These are phyloP conservation scores for Baronia brevicornis DNA, from an alignment of 2,888 invertebrate genomes.

Conservation along the genomic window DNA sequence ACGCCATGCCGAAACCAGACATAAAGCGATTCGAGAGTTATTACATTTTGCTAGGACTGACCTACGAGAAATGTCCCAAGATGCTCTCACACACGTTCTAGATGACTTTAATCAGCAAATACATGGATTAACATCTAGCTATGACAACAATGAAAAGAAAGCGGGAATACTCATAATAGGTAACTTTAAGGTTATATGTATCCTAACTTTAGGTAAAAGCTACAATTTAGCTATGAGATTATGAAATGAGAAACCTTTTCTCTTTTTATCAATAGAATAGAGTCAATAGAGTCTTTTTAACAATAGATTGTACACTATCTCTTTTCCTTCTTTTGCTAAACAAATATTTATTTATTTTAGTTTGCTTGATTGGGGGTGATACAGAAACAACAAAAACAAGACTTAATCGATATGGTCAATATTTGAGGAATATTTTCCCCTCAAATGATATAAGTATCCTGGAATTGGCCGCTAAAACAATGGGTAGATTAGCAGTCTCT, in stretches of 20 bases:
- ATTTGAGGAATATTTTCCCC: constrained; percentile 91
- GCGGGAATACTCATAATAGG: constrained; percentile 95
- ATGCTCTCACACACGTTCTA: constrained; percentile 88
- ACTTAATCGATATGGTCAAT: constrained; percentile 92
- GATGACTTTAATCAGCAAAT: constrained; percentile 97
- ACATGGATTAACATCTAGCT: constrained; percentile 93
- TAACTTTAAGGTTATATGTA: constrained; percentile 34
- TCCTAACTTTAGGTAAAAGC: constrained; percentile 1
- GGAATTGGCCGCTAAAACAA: constrained; percentile 95
- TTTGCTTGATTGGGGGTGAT: constrained; percentile 93
- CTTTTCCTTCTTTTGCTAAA: constrained; percentile 5
- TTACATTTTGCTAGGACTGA: constrained; percentile 93
- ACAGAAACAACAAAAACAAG: constrained; percentile 91
- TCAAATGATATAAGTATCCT: constrained; percentile 92
- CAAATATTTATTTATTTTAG: constrained; percentile 64
- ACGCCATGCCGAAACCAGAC: constrained; percentile 87
- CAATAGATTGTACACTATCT: not conserved
- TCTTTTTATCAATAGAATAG: not conserved
- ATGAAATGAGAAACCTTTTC: not conserved
- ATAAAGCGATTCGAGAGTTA: constrained; percentile 90
- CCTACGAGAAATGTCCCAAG: constrained; percentile 89
- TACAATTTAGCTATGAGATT: not conserved
- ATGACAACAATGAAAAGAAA: constrained; percentile 94
- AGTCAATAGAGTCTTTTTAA: not conserved
- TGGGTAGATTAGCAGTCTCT: constrained; percentile 91